Conservation (phyloP, 2,797 vertebrate genomes). For the Cossypha polioptera region DNA sequence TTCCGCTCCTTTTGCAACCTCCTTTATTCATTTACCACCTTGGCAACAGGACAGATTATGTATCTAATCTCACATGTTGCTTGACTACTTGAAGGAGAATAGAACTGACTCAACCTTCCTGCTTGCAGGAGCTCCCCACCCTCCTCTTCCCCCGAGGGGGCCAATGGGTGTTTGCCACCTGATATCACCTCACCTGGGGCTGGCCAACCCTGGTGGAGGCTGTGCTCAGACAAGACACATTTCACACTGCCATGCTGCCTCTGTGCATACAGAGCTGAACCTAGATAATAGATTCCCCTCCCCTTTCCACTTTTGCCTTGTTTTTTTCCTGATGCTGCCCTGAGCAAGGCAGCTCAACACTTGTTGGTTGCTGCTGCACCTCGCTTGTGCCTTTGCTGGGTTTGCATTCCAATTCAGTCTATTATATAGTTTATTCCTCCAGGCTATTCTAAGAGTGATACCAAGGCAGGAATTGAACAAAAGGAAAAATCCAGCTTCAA, state of each 20-base stretch:
- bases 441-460: not conserved
- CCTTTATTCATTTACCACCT: constrained; percentile 27
- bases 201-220: constrained; percentile 22
- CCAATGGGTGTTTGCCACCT: constrained; percentile 51
- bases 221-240: constrained; percentile 8
- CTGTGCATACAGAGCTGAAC: not conserved
- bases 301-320: not conserved
- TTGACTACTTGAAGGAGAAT: not conserved
- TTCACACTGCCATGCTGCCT: not conserved
- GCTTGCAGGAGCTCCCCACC: not conserved
- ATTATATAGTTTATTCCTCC: not conserved
- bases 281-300: not conserved
- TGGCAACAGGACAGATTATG: not conserved
- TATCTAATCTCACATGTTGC: constrained; percentile 2
- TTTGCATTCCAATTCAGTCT: not conserved
- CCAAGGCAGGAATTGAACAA: not conserved
- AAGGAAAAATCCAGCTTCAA: not conserved
- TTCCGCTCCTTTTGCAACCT: not conserved
- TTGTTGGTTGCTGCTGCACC: not conserved
- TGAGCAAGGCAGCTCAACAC: constrained; percentile 21
- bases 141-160: not conserved
- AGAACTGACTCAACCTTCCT: not conserved
- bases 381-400: not conserved
- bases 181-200: constrained; percentile 58
- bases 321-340: not conserved